A percentile compares a stretch with the other conserved stretches of the same genome.
phyloP scores from a whole-genome alignment of 1,140 invertebrate genomes.

The Achatina immaculata region DNA sequence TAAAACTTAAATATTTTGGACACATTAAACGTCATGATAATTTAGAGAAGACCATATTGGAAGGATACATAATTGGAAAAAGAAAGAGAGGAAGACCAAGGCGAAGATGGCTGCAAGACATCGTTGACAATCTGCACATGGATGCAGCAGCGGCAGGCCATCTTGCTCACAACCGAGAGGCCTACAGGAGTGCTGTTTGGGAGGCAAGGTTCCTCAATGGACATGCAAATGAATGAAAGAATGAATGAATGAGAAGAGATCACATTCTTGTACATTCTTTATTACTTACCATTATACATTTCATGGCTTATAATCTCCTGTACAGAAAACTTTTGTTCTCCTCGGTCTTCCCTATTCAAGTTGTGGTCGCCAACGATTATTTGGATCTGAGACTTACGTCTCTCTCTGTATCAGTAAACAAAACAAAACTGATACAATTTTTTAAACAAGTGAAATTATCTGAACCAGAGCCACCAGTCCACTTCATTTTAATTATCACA shows the following conservation, averaged over 20 bases:
- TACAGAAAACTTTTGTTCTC: conserved; percentile 58
- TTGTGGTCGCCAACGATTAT: conserved; percentile 55
- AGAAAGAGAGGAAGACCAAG: no score
- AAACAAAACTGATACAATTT: not conserved
- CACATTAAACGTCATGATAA: no score
- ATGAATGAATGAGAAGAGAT: not conserved
- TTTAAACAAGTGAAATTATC: not conserved
- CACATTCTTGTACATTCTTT: not conserved
- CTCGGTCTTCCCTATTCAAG: conserved; percentile 47
- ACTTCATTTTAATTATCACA: not conserved
- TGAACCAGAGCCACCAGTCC: not conserved
- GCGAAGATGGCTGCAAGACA: no score
- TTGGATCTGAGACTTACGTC: conserved; percentile 39
- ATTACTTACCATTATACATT: not conserved
- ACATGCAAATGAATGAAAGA: no score
- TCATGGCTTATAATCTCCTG: conserved; percentile 53
- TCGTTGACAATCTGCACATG: no score
- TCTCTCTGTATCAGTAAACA: conserved; percentile 30
- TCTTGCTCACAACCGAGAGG: no score
- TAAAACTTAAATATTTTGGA: no score
- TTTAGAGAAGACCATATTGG: no score
- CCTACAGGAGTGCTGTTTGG: no score
- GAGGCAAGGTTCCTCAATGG: no score
- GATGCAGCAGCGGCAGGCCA: no score
- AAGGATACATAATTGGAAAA: no score